phyloP scores from a whole-genome alignment of 1,140 invertebrate species.

The Polypedilum vanderplanki region DNA sequence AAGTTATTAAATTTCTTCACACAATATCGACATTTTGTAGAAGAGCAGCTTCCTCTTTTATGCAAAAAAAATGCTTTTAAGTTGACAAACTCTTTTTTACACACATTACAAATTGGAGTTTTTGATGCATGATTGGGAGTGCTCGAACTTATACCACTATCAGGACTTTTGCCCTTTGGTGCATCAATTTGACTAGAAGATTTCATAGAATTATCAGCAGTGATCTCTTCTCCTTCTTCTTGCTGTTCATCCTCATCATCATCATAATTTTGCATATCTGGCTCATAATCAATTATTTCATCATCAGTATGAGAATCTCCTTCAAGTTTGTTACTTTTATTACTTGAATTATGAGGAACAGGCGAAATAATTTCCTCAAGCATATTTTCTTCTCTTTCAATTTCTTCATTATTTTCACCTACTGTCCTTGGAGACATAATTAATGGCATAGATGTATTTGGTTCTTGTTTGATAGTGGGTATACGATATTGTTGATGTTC shows the following conservation, averaged over 20 bases:
- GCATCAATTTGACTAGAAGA: not conserved
- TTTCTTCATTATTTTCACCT: not conserved
- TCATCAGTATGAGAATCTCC: not conserved
- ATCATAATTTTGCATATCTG: not conserved
- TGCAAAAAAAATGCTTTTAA: not conserved
- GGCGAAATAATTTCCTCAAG: not conserved
- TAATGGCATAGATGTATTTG: not conserved
- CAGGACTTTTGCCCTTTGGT: no score
- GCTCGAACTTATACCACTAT: no score
- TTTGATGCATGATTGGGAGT: no score
- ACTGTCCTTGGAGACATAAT: not conserved
- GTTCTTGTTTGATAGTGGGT: not conserved
- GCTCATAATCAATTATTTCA: conserved; percentile 7
- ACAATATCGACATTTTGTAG: not conserved
- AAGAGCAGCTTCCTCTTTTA: not conserved
- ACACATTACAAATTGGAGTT: not conserved
- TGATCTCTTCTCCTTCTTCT: not conserved
- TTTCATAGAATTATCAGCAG: not conserved
- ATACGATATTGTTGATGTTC: not conserved
- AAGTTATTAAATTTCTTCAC: not conserved
- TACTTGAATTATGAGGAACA: not conserved
- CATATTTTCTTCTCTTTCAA: not conserved
- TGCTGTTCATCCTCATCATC: not conserved
- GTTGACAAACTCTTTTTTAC: not conserved
- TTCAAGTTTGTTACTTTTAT: not conserved